Conservation (phyloP, 2,888 invertebrate genomes). For the Scelioninae gen. 1 region DNA sequence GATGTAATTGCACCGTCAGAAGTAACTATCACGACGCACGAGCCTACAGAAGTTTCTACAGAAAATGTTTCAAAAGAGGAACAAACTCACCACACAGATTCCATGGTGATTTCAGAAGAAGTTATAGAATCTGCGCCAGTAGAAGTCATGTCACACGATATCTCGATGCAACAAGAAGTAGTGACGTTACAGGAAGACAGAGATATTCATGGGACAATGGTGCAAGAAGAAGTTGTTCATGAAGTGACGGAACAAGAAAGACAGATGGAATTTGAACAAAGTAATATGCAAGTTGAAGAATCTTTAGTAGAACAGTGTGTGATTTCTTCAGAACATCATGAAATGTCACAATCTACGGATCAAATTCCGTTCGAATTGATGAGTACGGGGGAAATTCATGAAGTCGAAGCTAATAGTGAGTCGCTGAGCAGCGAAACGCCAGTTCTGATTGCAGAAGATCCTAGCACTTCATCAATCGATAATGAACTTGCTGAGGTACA, state of each 20-base stretch:
- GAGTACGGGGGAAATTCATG: conserved; percentile 58
- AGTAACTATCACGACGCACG: conserved; percentile 57
- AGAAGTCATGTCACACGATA: background rate
- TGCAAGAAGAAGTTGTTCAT: conserved; percentile 4
- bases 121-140: background rate
- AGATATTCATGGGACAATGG: background rate
- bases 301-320: conserved; percentile 71
- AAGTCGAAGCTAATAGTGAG: conserved; percentile 33
- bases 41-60: conserved; percentile 58
- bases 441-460: conserved; percentile 45
- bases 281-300: background rate
- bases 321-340: conserved; percentile 73
- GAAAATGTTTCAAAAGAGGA: conserved; percentile 46
- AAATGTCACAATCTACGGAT: conserved; percentile 69
- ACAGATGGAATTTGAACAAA: conserved; percentile 4
- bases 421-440: conserved; percentile 6
- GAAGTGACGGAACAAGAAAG: background rate
- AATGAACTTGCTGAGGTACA: conserved; percentile 40
- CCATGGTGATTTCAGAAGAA: conserved; percentile 17
- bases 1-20: conserved; percentile 69
- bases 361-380: conserved; percentile 71
- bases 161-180: background rate
- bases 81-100: conserved; percentile 13
- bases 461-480: conserved; percentile 66
- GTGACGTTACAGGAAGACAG: background rate